Evolutionary conservation across 2,113 vertebrate genomes (phyloP), one percentile per base, ranked within the genome.

Genomic region (Percina caprodes): DNA sequence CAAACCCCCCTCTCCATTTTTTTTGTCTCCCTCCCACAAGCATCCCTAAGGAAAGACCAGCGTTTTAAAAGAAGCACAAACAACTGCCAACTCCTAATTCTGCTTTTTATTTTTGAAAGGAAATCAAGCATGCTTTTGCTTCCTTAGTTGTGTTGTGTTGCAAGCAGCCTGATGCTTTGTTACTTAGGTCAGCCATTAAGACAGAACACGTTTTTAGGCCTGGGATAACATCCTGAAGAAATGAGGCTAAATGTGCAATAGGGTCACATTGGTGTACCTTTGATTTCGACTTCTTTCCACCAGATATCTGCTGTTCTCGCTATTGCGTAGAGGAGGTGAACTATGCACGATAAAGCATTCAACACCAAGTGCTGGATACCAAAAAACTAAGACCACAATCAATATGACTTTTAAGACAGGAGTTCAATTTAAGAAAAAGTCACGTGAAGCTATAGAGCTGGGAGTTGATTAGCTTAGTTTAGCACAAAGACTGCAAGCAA

Each of bases 61-160:
- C 66, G 71, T 91, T 92, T 91, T 88, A 89, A 90, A 92, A 93
- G 89, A 88, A 91, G 89, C 82, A 76, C 79, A 85, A 89, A 89
- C 83, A 90, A 87, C 84, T 89, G 89, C 89, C 86, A 89, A 85
- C 65, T 80, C 80, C 42, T 19, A 89, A 90, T 84, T 74, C 84
- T 84, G 71, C 82, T 90, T 87, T 91, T 84, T 88, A 74, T 86
- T 91, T 85, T 82, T 86, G 82, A 77, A 72, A 80, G 60, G 30
- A 74, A 91, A 72, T 51, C 56, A 30, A 74, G 80, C 49, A 6
- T 69, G 55, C 65, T 16, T 66, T 80, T 80, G 26, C 73, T 74
- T 87, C 54, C 61, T 80, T 33, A 30, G 56, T 73, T 9, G 30
- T 56, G 58, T 26, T 30, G 61, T 70, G 77, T 80, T 75, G 69